Evolutionary conservation across 2,888 invertebrate species (phyloP), one percentile per base, ranked within the genome.

Genomic region (Parnassius orleans): DNA sequence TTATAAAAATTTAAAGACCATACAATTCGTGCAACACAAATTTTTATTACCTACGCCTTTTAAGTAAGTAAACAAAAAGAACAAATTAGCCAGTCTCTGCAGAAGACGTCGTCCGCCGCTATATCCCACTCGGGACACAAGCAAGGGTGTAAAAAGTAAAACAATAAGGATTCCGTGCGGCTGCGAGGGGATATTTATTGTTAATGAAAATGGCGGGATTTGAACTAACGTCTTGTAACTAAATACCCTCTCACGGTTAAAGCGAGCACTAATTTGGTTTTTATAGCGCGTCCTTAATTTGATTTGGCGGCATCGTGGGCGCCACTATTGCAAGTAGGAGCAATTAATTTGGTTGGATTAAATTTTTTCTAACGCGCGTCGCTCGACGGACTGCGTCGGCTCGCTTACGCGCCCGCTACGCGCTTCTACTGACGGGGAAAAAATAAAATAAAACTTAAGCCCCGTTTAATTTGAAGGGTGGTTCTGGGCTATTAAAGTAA

Each of bases 401-500:
- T 69, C 70, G 66, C 74, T 73, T 73, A 72, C 72, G 65, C 78
- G 66, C 66, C 69, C 74, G 76, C 80, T 75, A 75, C 79, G 79
- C 83, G 81, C 85, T 87, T 83, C 81, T 78, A 79, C 83, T 76
- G 81, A 83, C 76, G 80, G 86, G 85, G 85, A 90, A 90, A 90
- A 90, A 91, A 89, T 88, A 89, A 89, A 89, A 90, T 89, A 90
- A 90, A 90, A 90, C 90, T 91, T 92, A 91, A 92, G 91, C 92
- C 86, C 86, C 90, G 90, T 92, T 92, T 92, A 92, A 92, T 92
- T 92, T 92, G 92, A 90, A 88, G 91, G 92, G 91, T 90, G 92
- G 92, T 92, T 92, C 91, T 88, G 91, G 92, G 87, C 92, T 92
- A 92, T 92, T 92, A 92, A 92, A 91, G 90, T 92, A 92, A 91